Evolutionary conservation across 2,113 vertebrate species (phyloP).

Genomic region (Mastomys natalensis): DNA sequence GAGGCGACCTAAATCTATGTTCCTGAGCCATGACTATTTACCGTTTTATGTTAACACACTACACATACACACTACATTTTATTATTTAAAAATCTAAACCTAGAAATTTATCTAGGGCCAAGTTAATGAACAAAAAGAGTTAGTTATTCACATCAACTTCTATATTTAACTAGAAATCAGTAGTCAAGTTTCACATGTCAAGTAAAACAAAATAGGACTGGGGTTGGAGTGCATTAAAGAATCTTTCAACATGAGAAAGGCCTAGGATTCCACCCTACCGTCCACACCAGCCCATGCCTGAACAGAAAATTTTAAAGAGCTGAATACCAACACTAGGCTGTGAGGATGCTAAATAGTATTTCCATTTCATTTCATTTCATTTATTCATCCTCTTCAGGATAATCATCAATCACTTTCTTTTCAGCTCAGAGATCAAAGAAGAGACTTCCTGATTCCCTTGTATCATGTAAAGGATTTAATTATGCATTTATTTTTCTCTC

Average conservation of each 20-base stretch:
- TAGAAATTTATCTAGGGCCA: background rate
- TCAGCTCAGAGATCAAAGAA: conserved; percentile 40
- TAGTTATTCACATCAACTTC: background rate
- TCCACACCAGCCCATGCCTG: background rate
- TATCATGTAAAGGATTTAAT: background rate
- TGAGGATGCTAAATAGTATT: background rate
- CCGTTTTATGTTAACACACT: background rate
- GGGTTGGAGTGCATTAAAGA: background rate
- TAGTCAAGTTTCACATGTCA: conserved; percentile 23
- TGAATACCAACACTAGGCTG: background rate
- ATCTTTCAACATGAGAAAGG: background rate
- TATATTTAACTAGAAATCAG: conserved; percentile 7
- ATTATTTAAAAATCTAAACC: background rate
- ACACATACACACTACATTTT: background rate
- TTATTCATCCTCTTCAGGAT: background rate
- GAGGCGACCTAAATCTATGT: too few relatives aligned
- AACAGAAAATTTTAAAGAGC: background rate
- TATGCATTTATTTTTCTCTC: background rate
- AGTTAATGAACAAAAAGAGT: background rate
- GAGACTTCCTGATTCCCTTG: background rate
- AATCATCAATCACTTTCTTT: background rate
- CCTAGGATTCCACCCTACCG: too few relatives aligned
- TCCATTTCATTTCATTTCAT: background rate
- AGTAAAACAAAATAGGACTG: background rate
- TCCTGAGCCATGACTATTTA: background rate